Conservation (phyloP, 2,113 vertebrate genomes). For the Vidua macroura region DNA sequence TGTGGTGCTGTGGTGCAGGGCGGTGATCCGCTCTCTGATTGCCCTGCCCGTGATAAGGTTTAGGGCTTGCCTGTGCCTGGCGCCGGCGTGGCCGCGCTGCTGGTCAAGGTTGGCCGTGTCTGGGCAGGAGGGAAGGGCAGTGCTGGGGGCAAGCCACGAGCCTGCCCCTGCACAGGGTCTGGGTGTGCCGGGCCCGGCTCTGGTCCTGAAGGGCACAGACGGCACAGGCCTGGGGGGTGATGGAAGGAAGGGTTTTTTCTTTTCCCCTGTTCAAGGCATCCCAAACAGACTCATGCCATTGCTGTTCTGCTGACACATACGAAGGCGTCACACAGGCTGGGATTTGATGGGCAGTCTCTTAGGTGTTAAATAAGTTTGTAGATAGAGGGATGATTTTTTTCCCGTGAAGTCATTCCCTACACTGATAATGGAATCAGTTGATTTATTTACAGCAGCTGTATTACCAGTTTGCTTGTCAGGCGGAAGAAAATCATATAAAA, state of each 20-base stretch:
- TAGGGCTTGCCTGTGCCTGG: background rate
- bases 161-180: background rate
- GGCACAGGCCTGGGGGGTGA: background rate
- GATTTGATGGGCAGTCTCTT: background rate
- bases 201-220: accelerated
- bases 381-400: background rate
- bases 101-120: background rate
- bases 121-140: background rate
- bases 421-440: background rate
- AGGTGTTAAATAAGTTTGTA: background rate
- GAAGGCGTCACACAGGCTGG: background rate
- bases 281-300: accelerated
- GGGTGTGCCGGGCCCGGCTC: accelerated
- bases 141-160: accelerated
- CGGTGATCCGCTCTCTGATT: background rate
- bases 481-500: background rate
- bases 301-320: background rate
- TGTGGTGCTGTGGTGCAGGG: background rate
- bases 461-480: background rate
- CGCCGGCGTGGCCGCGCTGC: accelerated
- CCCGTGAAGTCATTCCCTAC: background rate
- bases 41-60: background rate
- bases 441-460: background rate
- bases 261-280: accelerated
- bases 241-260: background rate